These are phyloP conservation scores for Alces alces DNA, from an alignment of 2,113 vertebrate species.

Conservation along the genomic window DNA sequence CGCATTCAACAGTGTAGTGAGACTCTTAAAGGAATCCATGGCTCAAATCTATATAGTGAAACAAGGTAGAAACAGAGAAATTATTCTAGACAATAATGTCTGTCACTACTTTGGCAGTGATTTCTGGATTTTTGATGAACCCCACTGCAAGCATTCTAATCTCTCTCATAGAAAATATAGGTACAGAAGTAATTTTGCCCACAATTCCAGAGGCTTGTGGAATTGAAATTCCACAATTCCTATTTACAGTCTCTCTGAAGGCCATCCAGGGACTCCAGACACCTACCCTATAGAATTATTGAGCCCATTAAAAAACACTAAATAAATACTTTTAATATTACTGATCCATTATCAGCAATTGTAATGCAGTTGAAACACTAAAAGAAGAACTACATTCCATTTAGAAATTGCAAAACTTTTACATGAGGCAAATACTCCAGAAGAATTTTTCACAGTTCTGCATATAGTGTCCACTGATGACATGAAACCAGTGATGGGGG, in stretches of 20 bases:
- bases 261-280: not conserved
- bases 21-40: not conserved
- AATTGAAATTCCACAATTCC: not conserved
- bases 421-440: not conserved
- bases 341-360: not conserved
- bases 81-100: not conserved
- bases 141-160: not conserved
- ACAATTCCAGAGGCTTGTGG: not conserved
- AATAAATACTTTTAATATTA: not conserved
- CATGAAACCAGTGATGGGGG: not conserved
- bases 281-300: not conserved
- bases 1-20: not conserved
- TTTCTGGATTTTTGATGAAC: not conserved
- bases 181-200: not conserved
- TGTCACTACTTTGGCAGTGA: not conserved
- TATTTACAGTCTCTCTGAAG: not conserved
- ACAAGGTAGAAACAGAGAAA: not conserved
- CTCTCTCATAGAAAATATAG: not conserved
- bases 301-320: not conserved
- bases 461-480: not conserved
- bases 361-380: not conserved
- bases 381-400: not conserved
- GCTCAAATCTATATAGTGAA: not conserved
- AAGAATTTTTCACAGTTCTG: not conserved
- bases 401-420: constrained; percentile 19